Base-by-base conservation (phyloP, 2,113 vertebrate species). In the Platysternon megacephalum region DNA sequence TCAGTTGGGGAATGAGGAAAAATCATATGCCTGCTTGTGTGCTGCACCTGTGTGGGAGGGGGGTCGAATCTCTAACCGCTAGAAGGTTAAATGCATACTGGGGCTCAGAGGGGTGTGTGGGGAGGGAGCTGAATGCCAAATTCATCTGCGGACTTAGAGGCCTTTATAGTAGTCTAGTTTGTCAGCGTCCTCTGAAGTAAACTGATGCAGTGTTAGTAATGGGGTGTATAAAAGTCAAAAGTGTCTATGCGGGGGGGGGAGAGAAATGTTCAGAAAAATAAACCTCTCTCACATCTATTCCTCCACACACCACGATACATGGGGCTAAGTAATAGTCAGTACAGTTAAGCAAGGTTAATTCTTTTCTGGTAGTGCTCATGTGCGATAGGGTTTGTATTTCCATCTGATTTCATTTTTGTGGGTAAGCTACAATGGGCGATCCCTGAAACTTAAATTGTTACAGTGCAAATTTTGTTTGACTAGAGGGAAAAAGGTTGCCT, bases 151-250 rank as follows among this genome's bases (percentile, higher is more conserved):
- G 86, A 79, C 90, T 21, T 35, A 93, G 90, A 56, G 55, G 48
- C 89, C 88, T 51, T 3, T 32, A 87, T 52, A 46, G 35, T 80
- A 72, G 19, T 49, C 56, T 84, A 0, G 0, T 82, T 89, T 51
- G 85, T 56, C 4, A 79, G 32, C 85, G n/a, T 84, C 49, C 86
- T 90, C 92, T 85, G 94, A 95, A 96, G 92, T 85, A 89, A 95
- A 44, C 72, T 4, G 91, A 2, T 80, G 81, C 61, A 26, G 91
- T 88, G 85, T 89, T 84, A 48, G 82, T 89, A 85, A 86, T 42
- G 87, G 87, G 49, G 85, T 94, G 89, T 88, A 0, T 80, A 78
- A 46, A 80, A 1, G 90, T 35, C 3, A 5, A 82, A 93, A 88
- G 84, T 1, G 28, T 32, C 11, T 32, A 5, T 1, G 52, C 3